These are phyloP conservation scores for Forpus xanthops DNA, from an alignment of 2,797 vertebrate species.

Conservation along the genomic window DNA sequence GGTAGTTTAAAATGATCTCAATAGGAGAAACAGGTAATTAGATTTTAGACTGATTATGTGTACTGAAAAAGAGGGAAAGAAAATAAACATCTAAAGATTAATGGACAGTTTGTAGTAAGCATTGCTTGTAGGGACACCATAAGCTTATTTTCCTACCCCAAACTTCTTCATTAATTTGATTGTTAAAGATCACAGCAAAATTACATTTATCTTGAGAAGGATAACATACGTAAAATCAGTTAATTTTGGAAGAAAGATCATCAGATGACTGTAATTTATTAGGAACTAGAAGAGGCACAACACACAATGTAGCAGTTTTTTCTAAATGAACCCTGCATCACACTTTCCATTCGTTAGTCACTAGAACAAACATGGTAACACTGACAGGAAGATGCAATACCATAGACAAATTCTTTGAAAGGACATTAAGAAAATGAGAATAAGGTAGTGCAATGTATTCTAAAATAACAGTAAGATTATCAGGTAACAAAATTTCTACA, in stretches of 20 bases:
- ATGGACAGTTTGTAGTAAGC: constrained; percentile 30
- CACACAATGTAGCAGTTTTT: not conserved
- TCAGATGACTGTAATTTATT: not conserved
- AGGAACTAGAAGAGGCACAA: not conserved
- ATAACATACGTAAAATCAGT: constrained; percentile 18
- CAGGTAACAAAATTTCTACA: not conserved
- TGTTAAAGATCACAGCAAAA: constrained; percentile 61
- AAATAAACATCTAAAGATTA: constrained; percentile 58
- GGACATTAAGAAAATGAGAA: not conserved
- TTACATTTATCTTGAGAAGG: constrained; percentile 21
- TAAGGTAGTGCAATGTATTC: not conserved
- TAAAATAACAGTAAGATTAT: not conserved
- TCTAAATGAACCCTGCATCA: not conserved
- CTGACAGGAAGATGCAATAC: not conserved
- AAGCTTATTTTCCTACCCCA: constrained; percentile 27
- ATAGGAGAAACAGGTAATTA: constrained; percentile 46
- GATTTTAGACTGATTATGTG: constrained; percentile 50
- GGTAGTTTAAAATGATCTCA: constrained; percentile 61
- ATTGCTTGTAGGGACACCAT: constrained; percentile 33
- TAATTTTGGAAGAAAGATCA: not conserved
- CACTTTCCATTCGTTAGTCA: not conserved
- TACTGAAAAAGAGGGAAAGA: constrained; percentile 58
- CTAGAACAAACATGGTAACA: not conserved
- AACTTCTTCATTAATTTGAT: constrained; percentile 42
- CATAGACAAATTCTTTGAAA: not conserved